Evolutionary conservation across 2,888 invertebrate species (phyloP).

Genomic region (Synergus umbraculus): DNA sequence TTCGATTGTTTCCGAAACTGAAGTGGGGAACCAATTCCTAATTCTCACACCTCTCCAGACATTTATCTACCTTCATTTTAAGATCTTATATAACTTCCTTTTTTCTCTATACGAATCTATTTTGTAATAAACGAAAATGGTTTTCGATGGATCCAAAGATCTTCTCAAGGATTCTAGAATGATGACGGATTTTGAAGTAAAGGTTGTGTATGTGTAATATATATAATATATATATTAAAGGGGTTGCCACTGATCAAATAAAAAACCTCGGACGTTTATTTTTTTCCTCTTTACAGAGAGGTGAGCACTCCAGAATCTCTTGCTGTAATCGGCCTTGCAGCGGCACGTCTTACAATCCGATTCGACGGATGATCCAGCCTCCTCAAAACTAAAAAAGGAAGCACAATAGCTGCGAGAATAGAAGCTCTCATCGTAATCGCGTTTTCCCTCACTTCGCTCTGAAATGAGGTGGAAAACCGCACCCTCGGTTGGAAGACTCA

Average conservation of each 20-base stretch:
- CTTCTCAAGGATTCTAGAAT: too few relatives aligned
- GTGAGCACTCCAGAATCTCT: slow-evolving; percentile 47
- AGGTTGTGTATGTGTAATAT: not conserved
- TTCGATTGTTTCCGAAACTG: slow-evolving; percentile 13
- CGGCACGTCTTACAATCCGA: slow-evolving; percentile 67
- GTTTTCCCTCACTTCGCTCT: slow-evolving; percentile 70
- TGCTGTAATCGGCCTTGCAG: slow-evolving; percentile 49
- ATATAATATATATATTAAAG: not conserved
- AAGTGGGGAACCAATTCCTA: not conserved
- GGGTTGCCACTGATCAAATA: not conserved
- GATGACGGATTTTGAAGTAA: not conserved
- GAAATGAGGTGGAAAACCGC: slow-evolving; percentile 77
- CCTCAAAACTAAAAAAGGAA: slow-evolving; percentile 44
- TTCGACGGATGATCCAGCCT: slow-evolving; percentile 69
- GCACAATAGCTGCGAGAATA: slow-evolving; percentile 62
- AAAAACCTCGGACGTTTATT: slow-evolving; percentile 8
- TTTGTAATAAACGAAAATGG: too few relatives aligned
- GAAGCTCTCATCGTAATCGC: slow-evolving; percentile 68
- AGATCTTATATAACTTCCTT: too few relatives aligned
- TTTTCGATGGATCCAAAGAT: too few relatives aligned
- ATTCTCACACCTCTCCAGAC: not conserved
- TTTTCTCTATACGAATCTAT: too few relatives aligned
- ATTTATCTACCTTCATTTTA: not conserved
- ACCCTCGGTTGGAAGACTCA: slow-evolving; percentile 57
- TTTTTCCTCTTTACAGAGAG: slow-evolving; percentile 24